These are phyloP conservation scores for Poliocrania exsul DNA, from an alignment of 2,797 vertebrate species.

Conservation along the genomic window DNA sequence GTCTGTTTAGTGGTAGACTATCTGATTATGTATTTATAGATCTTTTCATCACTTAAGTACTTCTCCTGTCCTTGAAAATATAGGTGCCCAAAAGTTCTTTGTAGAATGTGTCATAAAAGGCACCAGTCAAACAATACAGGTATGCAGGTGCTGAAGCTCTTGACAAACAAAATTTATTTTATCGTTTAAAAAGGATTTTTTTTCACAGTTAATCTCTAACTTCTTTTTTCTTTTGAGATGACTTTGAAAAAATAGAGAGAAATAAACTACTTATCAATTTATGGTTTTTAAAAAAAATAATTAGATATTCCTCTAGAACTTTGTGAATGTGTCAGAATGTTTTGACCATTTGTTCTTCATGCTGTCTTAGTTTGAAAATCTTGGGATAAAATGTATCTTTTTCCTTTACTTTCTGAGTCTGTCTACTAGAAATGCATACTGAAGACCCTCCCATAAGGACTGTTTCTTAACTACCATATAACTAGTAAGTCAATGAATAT, in stretches of 20 bases:
- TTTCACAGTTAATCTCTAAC: neutral
- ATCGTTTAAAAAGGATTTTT: neutral
- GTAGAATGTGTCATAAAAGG: neutral
- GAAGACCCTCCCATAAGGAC: neutral
- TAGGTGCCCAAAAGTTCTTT: neutral
- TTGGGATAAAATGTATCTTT: neutral
- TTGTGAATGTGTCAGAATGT: neutral
- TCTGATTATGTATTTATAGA: neutral
- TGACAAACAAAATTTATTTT: neutral
- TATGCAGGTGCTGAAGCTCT: neutral
- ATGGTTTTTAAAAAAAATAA: neutral
- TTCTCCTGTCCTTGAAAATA: neutral
- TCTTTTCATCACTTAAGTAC: neutral
- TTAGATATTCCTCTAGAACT: neutral
- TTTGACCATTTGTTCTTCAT: neutral
- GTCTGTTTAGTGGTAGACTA: neutral
- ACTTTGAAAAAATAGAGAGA: neutral
- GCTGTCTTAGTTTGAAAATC: neutral
- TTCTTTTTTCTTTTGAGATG: neutral
- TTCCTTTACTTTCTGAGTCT: neutral
- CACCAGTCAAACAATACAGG: neutral
- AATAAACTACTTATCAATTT: neutral
- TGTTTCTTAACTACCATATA: slow-evolving; percentile 2
- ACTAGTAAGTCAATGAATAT: slow-evolving; percentile 34
- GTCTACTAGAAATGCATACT: neutral